A percentile compares a stretch with the other conserved stretches of the same genome.
These are phyloP conservation scores for Uropsilus gracilis DNA, from an alignment of 2,113 vertebrate genomes.

Conservation along the genomic window DNA sequence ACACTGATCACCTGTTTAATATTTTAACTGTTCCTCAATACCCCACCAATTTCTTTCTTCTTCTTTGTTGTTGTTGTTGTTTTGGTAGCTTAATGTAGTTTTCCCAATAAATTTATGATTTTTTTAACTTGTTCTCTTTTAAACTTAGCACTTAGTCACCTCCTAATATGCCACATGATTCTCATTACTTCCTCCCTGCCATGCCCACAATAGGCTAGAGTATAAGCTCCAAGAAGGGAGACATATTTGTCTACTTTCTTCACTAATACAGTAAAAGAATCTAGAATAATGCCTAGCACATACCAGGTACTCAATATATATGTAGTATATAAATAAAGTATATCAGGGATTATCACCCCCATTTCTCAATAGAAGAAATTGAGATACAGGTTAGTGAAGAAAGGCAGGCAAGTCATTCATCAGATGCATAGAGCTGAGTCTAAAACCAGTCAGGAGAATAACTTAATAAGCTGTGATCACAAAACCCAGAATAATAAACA, in stretches of 20 bases:
- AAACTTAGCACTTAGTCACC: neutral
- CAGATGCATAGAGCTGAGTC: neutral
- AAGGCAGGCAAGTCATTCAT: neutral
- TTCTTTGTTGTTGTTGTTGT: no score
- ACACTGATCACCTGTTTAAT: neutral
- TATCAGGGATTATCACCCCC: neutral
- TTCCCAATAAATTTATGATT: neutral
- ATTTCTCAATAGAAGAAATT: neutral
- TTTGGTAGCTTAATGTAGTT: no score
- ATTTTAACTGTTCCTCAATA: neutral
- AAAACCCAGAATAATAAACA: neutral
- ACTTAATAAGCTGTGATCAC: neutral
- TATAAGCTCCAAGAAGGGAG: neutral
- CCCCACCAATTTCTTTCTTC: neutral
- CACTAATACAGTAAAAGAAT: neutral
- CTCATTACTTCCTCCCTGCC: neutral
- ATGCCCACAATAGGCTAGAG: neutral
- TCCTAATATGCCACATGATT: neutral
- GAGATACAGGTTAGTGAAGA: neutral
- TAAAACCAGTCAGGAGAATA: constrained; percentile 32
- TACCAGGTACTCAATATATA: neutral
- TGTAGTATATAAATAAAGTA: no score
- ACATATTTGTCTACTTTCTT: neutral
- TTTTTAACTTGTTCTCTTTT: neutral
- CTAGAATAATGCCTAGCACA: neutral